These are phyloP conservation scores for Deilephila porcellus DNA, from an alignment of 2,888 invertebrate genomes.

Conservation along the genomic window DNA sequence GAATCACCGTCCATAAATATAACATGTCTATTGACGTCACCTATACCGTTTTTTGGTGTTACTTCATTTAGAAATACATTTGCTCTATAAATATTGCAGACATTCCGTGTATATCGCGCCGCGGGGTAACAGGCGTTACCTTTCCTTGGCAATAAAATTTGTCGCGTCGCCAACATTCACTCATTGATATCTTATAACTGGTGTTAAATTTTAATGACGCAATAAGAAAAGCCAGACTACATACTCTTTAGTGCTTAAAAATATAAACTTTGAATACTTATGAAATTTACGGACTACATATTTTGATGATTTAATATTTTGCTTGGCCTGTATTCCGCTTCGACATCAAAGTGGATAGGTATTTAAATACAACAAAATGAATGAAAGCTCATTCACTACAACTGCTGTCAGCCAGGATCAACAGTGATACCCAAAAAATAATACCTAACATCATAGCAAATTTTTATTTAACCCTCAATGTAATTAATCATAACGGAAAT, in stretches of 20 bases:
- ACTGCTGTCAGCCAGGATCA: too few species aligned
- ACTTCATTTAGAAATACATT: conserved; percentile 16
- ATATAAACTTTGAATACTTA: too few species aligned
- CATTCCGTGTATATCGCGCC: not conserved
- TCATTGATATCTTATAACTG: not conserved
- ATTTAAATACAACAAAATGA: too few species aligned
- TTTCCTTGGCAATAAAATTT: conserved; percentile 26
- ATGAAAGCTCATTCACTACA: too few species aligned
- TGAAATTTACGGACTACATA: too few species aligned
- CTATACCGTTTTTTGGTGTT: not conserved
- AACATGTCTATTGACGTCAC: conserved; percentile 14
- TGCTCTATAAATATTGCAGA: conserved; percentile 27
- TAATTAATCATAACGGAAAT: too few species aligned
- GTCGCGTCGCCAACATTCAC: conserved; percentile 30
- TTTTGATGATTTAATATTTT: not conserved
- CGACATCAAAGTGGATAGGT: too few species aligned
- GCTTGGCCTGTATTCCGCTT: not conserved
- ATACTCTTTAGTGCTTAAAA: not conserved
- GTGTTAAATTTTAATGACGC: not conserved
- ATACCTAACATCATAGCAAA: too few species aligned
- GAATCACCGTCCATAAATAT: conserved; percentile 4
- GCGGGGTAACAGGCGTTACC: conserved; percentile 7
- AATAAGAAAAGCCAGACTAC: not conserved
- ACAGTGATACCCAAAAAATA: too few species aligned
- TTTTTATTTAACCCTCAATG: too few species aligned